Base-by-base conservation (phyloP, 2,113 vertebrate genomes). In the Sander vitreus region DNA sequence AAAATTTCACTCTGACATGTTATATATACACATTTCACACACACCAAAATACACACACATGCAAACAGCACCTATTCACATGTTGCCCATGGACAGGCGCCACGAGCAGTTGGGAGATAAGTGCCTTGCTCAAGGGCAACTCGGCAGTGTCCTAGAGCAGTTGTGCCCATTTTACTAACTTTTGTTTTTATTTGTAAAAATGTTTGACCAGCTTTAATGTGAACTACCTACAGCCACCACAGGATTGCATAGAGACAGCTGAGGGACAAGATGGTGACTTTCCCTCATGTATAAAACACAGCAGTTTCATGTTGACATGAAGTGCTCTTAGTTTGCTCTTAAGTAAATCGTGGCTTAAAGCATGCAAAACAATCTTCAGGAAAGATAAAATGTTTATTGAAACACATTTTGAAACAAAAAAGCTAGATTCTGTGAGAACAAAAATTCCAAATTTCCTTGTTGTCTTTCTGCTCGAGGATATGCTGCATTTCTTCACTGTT, bases 271-370 rank as follows among this genome's bases (percentile, higher is more conserved):
- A 69, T 54, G 69, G 73, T 68, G 57, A 76, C 66, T 73, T 62
- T 81, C 64, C 57, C 25, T 85, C 62, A 15, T 57, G 27, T 69
- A 53, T 84, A 71, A 84, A 86, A 84, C 1, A 30, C 43, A 55
- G 58, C 15, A 15, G 50, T 82, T 84, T 80, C 57, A 57, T 80
- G 25, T 53, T 88, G 86, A 92, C 78, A 83, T 68, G 84, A 89
- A 91, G 65, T 84, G 87, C 70, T 88, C 75, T 91, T 72, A 87
- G 78, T 78, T 85, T 77, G 21, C 79, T 80, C 43, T 78, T 53
- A 81, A 88, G 80, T 65, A 89, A 87, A 86, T 79, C 33, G 57
- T 59, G 36, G 33, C 54, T 84, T 77, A 79, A 74, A 65, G 0
- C 51, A 3, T 14, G 33, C 13, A 71, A 58, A 76, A 43, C 76